Percentiles rank a stretch among this genome's conserved stretches.
Evolutionary conservation across 2,888 invertebrate genomes (phyloP).

Genomic region (Anoncus sp.): DNA sequence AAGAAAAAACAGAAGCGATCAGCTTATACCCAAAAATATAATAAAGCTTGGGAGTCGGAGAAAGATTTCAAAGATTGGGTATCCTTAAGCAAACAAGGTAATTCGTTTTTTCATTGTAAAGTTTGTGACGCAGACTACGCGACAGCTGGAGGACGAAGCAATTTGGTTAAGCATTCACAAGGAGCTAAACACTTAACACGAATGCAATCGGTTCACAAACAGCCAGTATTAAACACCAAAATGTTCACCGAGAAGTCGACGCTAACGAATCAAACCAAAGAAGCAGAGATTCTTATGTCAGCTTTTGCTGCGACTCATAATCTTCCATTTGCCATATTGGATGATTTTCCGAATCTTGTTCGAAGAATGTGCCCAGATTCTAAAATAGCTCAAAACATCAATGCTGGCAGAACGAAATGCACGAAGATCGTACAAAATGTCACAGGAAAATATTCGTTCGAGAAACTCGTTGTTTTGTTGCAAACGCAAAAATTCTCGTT

Average conservation of each 20-base stretch:
- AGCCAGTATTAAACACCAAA: slow-evolving; percentile 20
- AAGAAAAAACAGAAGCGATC: not conserved
- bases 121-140: slow-evolving; percentile 23
- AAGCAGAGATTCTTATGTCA: slow-evolving; percentile 34
- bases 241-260: slow-evolving; percentile 7
- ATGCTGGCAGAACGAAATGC: slow-evolving; percentile 58
- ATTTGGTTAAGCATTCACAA: slow-evolving; percentile 10
- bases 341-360: slow-evolving; percentile 51
- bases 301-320: slow-evolving; percentile 60
- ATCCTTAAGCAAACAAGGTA: slow-evolving; percentile 4
- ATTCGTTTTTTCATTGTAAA: slow-evolving; percentile 32
- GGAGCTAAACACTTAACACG: slow-evolving; percentile 22
- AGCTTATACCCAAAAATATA: slow-evolving; percentile 29
- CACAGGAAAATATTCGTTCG: slow-evolving; percentile 49
- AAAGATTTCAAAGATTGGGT: slow-evolving; percentile 20
- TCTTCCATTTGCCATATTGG: slow-evolving; percentile 57
- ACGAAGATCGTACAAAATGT: slow-evolving; percentile 60
- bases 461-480: slow-evolving; percentile 46
- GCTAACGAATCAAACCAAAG: slow-evolving; percentile 24
- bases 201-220: slow-evolving; percentile 19
- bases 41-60: slow-evolving; percentile 27
- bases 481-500: slow-evolving; percentile 57
- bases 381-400: slow-evolving; percentile 55
- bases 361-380: not conserved
- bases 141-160: slow-evolving; percentile 30